phyloP scores from a whole-genome alignment of 2,797 vertebrate species.

The Anguilla anguilla region DNA sequence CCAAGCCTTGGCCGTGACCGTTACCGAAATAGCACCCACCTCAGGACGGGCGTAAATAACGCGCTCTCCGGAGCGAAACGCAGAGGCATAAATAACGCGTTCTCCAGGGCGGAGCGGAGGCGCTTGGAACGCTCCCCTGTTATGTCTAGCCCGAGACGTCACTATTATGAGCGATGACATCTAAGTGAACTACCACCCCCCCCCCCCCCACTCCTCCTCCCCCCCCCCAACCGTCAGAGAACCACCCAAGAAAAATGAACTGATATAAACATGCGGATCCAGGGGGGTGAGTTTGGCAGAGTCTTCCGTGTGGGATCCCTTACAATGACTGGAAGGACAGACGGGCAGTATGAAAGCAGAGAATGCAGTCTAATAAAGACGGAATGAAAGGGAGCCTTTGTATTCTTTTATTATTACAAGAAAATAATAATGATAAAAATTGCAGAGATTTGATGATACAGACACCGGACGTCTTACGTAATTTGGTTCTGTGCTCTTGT shows the following conservation, averaged over 20 bases:
- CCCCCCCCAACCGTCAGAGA: background rate
- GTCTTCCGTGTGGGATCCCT: background rate
- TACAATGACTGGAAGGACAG: background rate
- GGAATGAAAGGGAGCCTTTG: background rate
- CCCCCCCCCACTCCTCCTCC: background rate
- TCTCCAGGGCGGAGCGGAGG: background rate
- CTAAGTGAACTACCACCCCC: background rate
- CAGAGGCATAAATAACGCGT: background rate
- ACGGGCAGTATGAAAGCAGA: background rate
- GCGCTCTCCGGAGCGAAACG: background rate
- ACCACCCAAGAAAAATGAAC: background rate
- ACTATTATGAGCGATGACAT: conserved; percentile 9
- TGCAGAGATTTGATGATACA: background rate
- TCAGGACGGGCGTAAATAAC: background rate
- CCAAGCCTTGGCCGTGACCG: background rate
- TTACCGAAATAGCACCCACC: background rate
- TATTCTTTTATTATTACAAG: background rate
- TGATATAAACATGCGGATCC: background rate
- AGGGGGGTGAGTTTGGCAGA: background rate
- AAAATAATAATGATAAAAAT: background rate
- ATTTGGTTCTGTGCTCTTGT: background rate
- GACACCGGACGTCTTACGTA: background rate
- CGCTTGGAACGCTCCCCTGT: background rate
- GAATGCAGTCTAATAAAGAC: background rate
- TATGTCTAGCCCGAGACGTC: background rate